Evolutionary conservation across 2,113 vertebrate genomes (phyloP).

Genomic region (Cathartes aura): DNA sequence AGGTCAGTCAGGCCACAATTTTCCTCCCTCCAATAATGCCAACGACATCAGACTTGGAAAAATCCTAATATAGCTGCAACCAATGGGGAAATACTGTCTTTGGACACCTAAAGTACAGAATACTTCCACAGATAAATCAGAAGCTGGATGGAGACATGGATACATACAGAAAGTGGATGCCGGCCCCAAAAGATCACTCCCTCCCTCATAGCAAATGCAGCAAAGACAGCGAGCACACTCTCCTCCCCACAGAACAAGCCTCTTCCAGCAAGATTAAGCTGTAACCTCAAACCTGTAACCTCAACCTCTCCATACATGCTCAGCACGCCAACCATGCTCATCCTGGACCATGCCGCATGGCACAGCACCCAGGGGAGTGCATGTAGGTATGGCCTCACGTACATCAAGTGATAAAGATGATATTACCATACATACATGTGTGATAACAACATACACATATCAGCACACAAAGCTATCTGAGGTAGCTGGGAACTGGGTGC

Average conservation of each 20-base stretch:
- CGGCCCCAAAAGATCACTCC: not conserved
- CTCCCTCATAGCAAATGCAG: not conserved
- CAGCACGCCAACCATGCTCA: not conserved
- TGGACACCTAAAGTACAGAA: not conserved
- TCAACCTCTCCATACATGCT: rapidly evolving
- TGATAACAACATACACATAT: rapidly evolving
- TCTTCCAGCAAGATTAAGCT: not conserved
- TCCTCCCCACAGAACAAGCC: not conserved
- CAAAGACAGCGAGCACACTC: not conserved
- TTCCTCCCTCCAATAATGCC: not conserved
- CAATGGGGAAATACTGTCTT: not conserved
- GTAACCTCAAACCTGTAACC: not conserved
- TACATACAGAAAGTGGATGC: not conserved
- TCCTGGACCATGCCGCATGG: rapidly evolving
- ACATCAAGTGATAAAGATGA: not conserved
- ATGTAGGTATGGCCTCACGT: rapidly evolving
- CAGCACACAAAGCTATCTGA: not conserved
- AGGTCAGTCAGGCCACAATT: not conserved
- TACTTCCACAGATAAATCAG: not conserved
- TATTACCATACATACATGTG: rapidly evolving
- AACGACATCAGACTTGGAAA: not conserved
- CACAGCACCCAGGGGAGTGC: too few species aligned
- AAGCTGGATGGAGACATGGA: not conserved
- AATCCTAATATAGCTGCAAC: not conserved
- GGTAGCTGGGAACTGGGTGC: not conserved